Evolutionary conservation across 2,888 invertebrate species (phyloP), one percentile per base, ranked within the genome.

Genomic region (Anodontia alba): DNA sequence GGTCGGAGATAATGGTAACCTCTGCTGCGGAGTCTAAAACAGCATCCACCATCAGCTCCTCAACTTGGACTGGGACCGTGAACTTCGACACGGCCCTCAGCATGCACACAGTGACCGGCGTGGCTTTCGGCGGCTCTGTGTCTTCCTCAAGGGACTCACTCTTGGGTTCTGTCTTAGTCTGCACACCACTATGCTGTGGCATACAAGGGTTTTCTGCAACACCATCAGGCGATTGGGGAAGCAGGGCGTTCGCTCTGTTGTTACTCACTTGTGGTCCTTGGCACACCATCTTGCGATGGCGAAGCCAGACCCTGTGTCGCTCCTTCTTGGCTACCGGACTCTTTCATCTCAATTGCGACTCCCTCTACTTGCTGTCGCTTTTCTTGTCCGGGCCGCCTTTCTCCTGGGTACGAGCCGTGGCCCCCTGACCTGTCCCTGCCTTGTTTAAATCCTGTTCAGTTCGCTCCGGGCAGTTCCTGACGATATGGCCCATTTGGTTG

Each of bases 21-120:
- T 86, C 78, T 10, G 83, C 84, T 20, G 81, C 87, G 0, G 84
- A 76, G 38, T 86, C 81, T 5, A 84, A 68, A 1, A 78, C 77
- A 0, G 83, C 74, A 26, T 49, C 38, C 1, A 74, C 38, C 26
- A 7, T 23, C 1, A 31, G 10, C 15, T 70, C 62, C 8, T 57
- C 73, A 23, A 80, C 42, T 33, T 57, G 51, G 1, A 81, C 62
- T 26, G 43, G 57, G 1, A 74, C 73, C 10, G 66, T 73, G 26
- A 80, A 76, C 31, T 36, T 17, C 20, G 73, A 73, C 0, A 57
- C 43, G 67, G 75, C 76, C 49, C 23, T 51, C 36, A 81, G 5
- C 29, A 38, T 26, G 67, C 81, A 75, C 3, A 78, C 71, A 29
- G 26, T 54, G 20, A 68, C 42, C 62, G 51, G 62, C 33, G 62